Conservation (phyloP, 2,888 invertebrate species). For the Zygogramma bicolorata region DNA sequence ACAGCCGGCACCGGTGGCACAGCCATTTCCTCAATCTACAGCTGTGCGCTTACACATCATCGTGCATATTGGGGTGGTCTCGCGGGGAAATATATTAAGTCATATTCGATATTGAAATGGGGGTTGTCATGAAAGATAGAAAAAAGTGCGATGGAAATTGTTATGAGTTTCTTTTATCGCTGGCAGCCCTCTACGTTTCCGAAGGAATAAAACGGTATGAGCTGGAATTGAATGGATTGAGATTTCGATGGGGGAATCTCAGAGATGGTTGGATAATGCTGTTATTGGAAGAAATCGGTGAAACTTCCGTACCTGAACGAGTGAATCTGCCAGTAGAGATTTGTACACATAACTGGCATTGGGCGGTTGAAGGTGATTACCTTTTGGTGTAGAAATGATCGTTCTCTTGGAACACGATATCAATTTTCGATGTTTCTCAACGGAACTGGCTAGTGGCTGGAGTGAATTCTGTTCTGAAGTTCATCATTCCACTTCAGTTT, state of each 20-base stretch:
- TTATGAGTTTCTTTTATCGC: slow-evolving; percentile 30
- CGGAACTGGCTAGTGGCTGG: too few relatives aligned
- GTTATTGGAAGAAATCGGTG: background rate
- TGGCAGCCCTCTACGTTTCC: slow-evolving; percentile 5
- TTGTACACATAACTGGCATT: too few relatives aligned
- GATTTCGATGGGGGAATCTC: background rate
- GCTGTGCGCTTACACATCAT: slow-evolving; percentile 24
- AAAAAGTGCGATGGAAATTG: slow-evolving; percentile 27
- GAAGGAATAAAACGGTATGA: background rate
- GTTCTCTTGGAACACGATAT: too few relatives aligned
- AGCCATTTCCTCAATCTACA: slow-evolving; percentile 24
- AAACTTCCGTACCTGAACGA: too few relatives aligned
- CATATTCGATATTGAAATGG: slow-evolving; percentile 49
- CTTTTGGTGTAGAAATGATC: too few relatives aligned
- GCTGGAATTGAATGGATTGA: slow-evolving; percentile 4
- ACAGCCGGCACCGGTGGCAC: background rate
- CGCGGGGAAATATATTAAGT: slow-evolving; percentile 44
- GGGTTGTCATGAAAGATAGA: slow-evolving; percentile 43
- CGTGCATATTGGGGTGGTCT: slow-evolving; percentile 23
- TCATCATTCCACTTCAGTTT: too few relatives aligned
- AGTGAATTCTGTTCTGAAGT: too few relatives aligned
- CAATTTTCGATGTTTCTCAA: too few relatives aligned
- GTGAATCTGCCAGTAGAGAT: too few relatives aligned
- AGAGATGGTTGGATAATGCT: background rate
- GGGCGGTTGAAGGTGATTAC: too few relatives aligned